A percentile compares a stretch with the other conserved stretches of the same genome.
Conservation (phyloP, 2,888 invertebrate genomes). For the Sylvicola cinctus region DNA sequence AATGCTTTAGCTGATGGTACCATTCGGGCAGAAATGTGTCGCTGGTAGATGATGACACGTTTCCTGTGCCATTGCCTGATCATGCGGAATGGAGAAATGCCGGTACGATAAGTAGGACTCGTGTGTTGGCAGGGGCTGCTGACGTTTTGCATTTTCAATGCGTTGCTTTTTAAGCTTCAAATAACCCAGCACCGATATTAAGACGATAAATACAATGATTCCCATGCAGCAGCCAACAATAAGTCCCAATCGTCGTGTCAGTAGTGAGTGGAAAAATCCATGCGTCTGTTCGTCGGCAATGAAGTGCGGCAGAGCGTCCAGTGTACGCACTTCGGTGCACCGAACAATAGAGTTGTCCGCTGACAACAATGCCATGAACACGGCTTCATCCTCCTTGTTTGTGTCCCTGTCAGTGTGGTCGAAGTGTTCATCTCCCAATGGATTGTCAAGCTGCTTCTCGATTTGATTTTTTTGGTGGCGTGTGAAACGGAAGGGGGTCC, state of each 20-base stretch:
- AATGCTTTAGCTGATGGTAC: too few species aligned
- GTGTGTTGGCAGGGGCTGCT: constrained; percentile 39
- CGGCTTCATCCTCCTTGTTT: constrained; percentile 13
- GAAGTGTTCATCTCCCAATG: constrained; percentile 4
- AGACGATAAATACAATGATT: constrained; percentile 62
- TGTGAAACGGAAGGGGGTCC: constrained; percentile 25
- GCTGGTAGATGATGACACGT: background rate
- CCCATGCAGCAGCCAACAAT: constrained; percentile 76
- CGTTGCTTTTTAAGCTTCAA: constrained; percentile 69
- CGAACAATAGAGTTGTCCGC: constrained; percentile 52
- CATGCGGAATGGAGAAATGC: constrained; percentile 48
- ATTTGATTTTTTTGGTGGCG: too few species aligned
- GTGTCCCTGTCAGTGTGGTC: constrained; percentile 4
- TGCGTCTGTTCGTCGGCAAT: constrained; percentile 37
- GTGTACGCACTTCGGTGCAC: constrained; percentile 55
- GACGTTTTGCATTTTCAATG: constrained; percentile 45
- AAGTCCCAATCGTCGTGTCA: constrained; percentile 61
- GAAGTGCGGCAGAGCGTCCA: constrained; percentile 45
- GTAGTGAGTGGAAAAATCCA: constrained; percentile 50
- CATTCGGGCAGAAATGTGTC: background rate
- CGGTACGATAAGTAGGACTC: constrained; percentile 67
- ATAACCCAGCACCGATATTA: constrained; percentile 67
- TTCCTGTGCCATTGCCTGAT: constrained; percentile 25
- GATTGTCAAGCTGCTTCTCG: too few species aligned
- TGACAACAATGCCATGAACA: constrained; percentile 25